phyloP scores from a whole-genome alignment of 1,140 invertebrate species.

The Diachasmimorpha longicaudata region DNA sequence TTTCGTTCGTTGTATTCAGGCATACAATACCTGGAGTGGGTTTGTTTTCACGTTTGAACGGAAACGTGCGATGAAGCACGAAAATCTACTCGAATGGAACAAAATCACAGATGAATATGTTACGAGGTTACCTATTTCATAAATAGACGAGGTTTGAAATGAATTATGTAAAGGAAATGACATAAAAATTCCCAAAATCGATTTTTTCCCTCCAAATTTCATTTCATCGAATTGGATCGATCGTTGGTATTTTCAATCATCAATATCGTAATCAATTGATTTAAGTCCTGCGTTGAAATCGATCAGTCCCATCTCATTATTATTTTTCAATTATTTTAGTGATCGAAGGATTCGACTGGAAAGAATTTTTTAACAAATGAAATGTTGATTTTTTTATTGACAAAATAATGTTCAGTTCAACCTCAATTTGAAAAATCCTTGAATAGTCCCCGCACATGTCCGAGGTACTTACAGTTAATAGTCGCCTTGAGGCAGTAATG shows the following conservation, averaged over 20 bases:
- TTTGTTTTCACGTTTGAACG: background rate
- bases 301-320: too few relatives aligned
- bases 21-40: background rate
- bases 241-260: too few relatives aligned
- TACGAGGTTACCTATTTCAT: background rate
- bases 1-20: background rate
- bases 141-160: background rate
- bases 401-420: too few relatives aligned
- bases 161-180: background rate
- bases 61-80: background rate
- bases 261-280: too few relatives aligned
- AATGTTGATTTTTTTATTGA: too few relatives aligned
- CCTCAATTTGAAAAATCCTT: background rate
- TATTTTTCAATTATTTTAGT: too few relatives aligned
- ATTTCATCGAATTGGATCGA: too few relatives aligned
- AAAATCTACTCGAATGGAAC: constrained; percentile 3
- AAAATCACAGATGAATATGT: background rate
- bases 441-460: background rate
- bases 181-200: too few relatives aligned
- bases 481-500: constrained; percentile 48
- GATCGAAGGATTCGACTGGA: too few relatives aligned
- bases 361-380: too few relatives aligned
- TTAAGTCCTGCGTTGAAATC: too few relatives aligned
- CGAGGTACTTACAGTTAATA: constrained; percentile 44
- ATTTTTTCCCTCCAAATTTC: too few relatives aligned